phyloP scores from a whole-genome alignment of 2,113 vertebrate genomes.

The Bubo scandiacus region DNA sequence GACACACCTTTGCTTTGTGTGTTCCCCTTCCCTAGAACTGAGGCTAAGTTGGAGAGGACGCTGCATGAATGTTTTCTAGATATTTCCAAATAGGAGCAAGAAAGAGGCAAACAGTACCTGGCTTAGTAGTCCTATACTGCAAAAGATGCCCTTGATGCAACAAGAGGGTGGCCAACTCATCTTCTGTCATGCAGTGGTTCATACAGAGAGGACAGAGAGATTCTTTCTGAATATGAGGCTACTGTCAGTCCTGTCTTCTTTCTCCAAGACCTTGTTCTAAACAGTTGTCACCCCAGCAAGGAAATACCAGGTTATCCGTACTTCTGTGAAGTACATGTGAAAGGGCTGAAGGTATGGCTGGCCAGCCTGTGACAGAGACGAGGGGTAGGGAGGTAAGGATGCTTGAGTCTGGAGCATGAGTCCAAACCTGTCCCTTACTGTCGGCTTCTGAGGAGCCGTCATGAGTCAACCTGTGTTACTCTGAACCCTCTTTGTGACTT shows the following conservation, averaged over 20 bases:
- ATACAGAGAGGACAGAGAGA: background rate
- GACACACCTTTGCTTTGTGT: background rate
- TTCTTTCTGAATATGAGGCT: background rate
- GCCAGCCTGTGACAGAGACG: background rate
- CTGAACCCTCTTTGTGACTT: background rate
- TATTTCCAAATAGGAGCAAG: background rate
- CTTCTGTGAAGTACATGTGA: background rate
- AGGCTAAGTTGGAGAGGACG: background rate
- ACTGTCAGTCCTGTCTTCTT: background rate
- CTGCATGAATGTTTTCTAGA: background rate
- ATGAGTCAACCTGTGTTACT: background rate
- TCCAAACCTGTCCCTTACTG: background rate
- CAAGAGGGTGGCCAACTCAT: rapidly evolving
- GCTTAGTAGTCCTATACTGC: background rate
- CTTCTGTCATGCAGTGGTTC: background rate
- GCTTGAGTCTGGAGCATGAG: background rate
- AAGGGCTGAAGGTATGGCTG: background rate
- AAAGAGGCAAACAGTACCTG: background rate
- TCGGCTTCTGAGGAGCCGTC: background rate
- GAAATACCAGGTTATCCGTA: background rate
- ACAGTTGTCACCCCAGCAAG: background rate
- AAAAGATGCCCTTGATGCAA: background rate
- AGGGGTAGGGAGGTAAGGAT: background rate
- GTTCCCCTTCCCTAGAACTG: background rate
- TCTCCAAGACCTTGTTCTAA: background rate